Evolutionary conservation across 2,888 invertebrate genomes (phyloP), one percentile per base, ranked within the genome.

Genomic region (Leucozona laternaria): DNA sequence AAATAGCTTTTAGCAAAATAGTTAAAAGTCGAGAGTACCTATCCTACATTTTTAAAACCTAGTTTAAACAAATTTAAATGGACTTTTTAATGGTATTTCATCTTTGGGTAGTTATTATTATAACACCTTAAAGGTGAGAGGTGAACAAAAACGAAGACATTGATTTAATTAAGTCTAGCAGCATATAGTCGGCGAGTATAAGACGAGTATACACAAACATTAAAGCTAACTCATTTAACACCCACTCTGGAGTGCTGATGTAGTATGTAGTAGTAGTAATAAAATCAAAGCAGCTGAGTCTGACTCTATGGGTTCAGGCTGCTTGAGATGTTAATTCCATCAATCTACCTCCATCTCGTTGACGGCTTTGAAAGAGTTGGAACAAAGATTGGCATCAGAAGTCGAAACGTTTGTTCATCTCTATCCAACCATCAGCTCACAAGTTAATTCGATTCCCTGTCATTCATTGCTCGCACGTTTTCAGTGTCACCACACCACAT

Each of bases 371-470:
- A 13, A 25, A 53, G 25, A 62, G 20, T 53, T 53, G 50, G 45
- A 45, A 72, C 22, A 75, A 28, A 64, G 73, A 73, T 62, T 73
- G 73, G 48, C 64, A 53, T 55, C 66, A 37, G 15, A 43, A 28
- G 25, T 58, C 57, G 37, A 68, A 68, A 58, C 28, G 31, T 64
- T 66, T 34, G 34, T 76, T 60, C 40, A n/a, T 66, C 34, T 68
- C 43, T 62, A 58, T 73, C 37, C 60, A 53, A 64, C 48, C 70
- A 68, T 40, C 62, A 53, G 79, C 28, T 79, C 64, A 77, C 70
- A 71, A 81, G 70, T 77, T 71, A 77, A 81, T 81, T 81, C 64
- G 43, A 81, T 71, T 81, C 57, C 70, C 17, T 64, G 76, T 75
- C 79, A 62, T 25, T 81, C 57, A 58, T n/a, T 17, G 70, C 64